Conservation (phyloP, 2,113 vertebrate species). For the Crotophaga sulcirostris region DNA sequence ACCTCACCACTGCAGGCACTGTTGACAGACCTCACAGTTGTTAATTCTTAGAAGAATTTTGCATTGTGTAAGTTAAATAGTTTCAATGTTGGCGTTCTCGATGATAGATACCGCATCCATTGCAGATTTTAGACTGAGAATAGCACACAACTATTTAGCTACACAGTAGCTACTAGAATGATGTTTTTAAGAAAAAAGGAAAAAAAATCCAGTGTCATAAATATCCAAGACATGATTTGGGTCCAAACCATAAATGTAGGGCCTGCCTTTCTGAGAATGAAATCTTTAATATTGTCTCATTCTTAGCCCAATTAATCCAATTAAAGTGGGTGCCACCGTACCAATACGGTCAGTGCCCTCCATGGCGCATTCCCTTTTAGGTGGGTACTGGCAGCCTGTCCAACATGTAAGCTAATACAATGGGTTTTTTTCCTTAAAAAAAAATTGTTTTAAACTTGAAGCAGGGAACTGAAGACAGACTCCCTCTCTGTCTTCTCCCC, state of each 20-base stretch:
- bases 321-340: background rate
- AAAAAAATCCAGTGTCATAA: background rate
- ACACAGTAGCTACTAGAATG: background rate
- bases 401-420: background rate
- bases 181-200: background rate
- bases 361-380: background rate
- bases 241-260: background rate
- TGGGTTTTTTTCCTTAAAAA: background rate
- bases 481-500: background rate
- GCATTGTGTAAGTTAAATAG: background rate
- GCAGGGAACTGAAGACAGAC: background rate
- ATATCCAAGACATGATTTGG: background rate
- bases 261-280: background rate
- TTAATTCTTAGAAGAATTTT: background rate
- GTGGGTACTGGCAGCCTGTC: background rate
- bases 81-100: background rate
- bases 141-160: background rate
- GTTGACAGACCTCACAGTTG: background rate
- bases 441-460: background rate
- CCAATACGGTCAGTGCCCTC: background rate
- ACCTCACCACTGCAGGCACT: background rate
- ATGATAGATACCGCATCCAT: background rate
- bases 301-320: background rate
- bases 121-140: background rate
- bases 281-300: background rate